Evolutionary conservation across 2,113 vertebrate genomes (phyloP).

Genomic region (Tamias sibiricus): DNA sequence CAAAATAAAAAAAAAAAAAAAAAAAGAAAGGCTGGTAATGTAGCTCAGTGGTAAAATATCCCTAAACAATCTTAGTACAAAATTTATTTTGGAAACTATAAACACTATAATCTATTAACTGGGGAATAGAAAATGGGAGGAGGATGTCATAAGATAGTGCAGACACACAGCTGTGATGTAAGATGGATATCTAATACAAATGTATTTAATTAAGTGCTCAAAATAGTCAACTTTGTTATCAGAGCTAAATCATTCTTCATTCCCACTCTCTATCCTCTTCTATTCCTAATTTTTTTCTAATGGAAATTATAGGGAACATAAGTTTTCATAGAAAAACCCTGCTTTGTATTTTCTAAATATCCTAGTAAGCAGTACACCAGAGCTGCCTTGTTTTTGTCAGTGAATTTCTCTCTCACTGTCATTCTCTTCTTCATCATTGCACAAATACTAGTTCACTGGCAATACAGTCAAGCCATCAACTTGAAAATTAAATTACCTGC

Average conservation of each 20-base stretch:
- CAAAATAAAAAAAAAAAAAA: not conserved
- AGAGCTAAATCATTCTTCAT: not conserved
- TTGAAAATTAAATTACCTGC: constrained; percentile 55
- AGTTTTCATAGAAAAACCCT: not conserved
- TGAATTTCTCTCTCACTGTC: not conserved
- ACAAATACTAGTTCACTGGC: not conserved
- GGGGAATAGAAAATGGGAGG: not conserved
- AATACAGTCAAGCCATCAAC: constrained; percentile 11
- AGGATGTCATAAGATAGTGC: not conserved
- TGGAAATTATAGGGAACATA: not conserved
- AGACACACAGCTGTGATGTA: not conserved
- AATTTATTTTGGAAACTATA: too few species aligned
- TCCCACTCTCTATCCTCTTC: not conserved
- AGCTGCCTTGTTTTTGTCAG: constrained; percentile 33
- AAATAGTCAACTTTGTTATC: not conserved
- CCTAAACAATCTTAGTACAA: not conserved
- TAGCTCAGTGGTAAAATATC: not conserved
- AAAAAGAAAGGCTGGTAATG: not conserved
- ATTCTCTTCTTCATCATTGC: not conserved
- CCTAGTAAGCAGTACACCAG: not conserved
- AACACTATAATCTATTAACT: not conserved
- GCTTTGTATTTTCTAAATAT: constrained; percentile 5
- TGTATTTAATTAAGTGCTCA: not conserved
- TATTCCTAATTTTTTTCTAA: not conserved
- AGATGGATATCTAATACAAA: not conserved